phyloP scores from a whole-genome alignment of 2,888 invertebrate genomes.

The Andrena camellia region DNA sequence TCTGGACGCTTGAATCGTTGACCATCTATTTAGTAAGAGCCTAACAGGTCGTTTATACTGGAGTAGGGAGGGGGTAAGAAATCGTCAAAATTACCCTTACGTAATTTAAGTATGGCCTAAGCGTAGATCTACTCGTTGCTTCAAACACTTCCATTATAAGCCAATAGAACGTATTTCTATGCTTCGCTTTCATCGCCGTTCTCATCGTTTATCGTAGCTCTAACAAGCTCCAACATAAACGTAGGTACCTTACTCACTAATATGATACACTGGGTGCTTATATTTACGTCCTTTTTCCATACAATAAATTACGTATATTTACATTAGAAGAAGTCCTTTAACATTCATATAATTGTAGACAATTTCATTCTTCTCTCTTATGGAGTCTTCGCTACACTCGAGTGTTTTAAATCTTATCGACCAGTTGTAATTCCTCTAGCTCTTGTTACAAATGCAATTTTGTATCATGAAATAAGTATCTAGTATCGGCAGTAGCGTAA shows the following conservation, averaged over 20 bases:
- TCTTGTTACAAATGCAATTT: background rate
- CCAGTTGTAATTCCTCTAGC: background rate
- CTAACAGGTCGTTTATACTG: too few relatives aligned
- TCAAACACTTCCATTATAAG: too few relatives aligned
- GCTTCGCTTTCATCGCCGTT: too few relatives aligned
- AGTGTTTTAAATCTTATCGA: background rate
- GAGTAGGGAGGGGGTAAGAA: too few relatives aligned
- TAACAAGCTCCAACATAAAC: background rate
- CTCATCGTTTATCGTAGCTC: too few relatives aligned
- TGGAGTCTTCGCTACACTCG: background rate
- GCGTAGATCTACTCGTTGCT: too few relatives aligned
- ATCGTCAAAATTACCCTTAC: too few relatives aligned
- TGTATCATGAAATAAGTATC: background rate
- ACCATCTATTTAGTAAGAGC: too few relatives aligned
- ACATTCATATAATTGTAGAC: background rate
- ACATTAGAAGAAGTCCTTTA: constrained; percentile 17
- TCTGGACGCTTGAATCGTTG: too few relatives aligned
- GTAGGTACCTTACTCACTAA: background rate
- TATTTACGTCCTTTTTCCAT: constrained; percentile 1
- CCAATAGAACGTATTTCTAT: too few relatives aligned
- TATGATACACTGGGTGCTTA: constrained; percentile 14
- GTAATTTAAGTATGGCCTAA: too few relatives aligned
- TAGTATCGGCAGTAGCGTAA: constrained; percentile 8
- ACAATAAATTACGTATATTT: constrained; percentile 38
- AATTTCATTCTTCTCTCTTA: background rate